Evolutionary conservation across 1,140 invertebrate genomes (phyloP), one percentile per base, ranked within the genome.

Genomic region (Oncopodura yosiiana): DNA sequence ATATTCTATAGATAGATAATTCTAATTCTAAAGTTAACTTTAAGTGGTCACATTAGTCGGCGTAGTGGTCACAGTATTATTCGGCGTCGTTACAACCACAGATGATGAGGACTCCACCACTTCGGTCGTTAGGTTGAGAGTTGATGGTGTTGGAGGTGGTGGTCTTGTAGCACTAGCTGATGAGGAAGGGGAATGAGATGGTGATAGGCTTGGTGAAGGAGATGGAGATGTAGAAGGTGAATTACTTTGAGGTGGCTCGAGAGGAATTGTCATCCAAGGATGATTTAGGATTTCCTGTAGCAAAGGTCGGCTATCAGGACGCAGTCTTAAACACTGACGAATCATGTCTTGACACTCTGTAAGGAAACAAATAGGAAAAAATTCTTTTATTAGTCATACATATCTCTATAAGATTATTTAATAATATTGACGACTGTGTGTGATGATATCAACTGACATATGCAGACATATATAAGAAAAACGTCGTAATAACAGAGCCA

Each of bases 281-380:
- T 82, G 80, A 30, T 66, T 59, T 2, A 80, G 66, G 56, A 83
- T 75, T 30, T 82, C 73, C 50, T 78, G 73, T 11, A 82, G 64
- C 9, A 68, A 68, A 16, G 73, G 75, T 50, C 81, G 66, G n/a
- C 77, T 70, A 3, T 64, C 61, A 14, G 80, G 76, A 49, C 72
- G 69, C 51, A 75, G 66, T 53, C 70, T 66, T 12, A 83, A 70
- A 67, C 80, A 82, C 50, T 70, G 70, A 34, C 66, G 65, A 59
- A 82, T 79, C 34, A 82, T 70, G 60, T 81, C 75, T 68, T 76
- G 73, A 57, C 76, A 78, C 64, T 78, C 77, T 71, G 71, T 37
- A 69, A 69, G 62, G 58, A 64, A 67, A 53, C 52, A 63, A 53
- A 30, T 29, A 42, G 49, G 24, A 27, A 51, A 6, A 6, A 36